Evolutionary conservation across 2,113 vertebrate species (phyloP).

Genomic region (Osmerus eperlanus): DNA sequence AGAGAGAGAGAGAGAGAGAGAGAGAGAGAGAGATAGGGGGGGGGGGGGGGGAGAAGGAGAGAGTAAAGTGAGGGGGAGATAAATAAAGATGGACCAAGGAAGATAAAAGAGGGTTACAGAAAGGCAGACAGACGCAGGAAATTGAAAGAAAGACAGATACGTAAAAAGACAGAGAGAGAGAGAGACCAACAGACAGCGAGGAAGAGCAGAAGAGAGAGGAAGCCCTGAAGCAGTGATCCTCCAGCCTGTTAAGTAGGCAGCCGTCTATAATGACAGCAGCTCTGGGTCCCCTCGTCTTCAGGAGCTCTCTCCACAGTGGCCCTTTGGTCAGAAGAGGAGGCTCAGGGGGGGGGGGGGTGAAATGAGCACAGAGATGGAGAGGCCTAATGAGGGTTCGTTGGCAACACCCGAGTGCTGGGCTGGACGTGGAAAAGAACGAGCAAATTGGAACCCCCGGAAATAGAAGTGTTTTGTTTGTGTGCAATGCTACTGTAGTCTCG

Average conservation of each 20-base stretch:
- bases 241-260: neutral
- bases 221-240: neutral
- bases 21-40: neutral
- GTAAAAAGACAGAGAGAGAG: neutral
- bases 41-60: neutral
- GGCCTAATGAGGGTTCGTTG: conserved; percentile 5
- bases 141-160: neutral
- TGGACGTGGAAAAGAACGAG: neutral
- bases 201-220: neutral
- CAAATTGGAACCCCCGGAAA: neutral
- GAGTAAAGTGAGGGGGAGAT: neutral
- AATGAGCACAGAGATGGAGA: conserved; percentile 5
- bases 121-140: neutral
- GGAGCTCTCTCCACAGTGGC: neutral
- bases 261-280: neutral
- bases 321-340: neutral
- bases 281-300: neutral
- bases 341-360: neutral
- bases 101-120: neutral
- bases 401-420: neutral
- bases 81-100: neutral
- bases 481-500: neutral
- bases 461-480: neutral
- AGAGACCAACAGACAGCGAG: neutral
- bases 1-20: neutral